These are phyloP conservation scores for Brachionus calyciflorus DNA, from an alignment of 1,140 invertebrate species.

Conservation along the genomic window DNA sequence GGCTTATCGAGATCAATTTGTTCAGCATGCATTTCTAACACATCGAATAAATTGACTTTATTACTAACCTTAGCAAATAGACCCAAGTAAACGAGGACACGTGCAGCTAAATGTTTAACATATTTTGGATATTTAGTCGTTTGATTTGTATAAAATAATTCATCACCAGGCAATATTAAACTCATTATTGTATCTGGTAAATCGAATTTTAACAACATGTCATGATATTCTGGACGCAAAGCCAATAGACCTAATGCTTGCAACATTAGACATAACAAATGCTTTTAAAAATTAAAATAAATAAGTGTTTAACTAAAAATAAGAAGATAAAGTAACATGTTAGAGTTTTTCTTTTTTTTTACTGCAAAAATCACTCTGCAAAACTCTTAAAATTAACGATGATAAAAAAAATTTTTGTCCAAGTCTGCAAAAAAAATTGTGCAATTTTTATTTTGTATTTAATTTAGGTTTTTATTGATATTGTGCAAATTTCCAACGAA, in stretches of 20 bases:
- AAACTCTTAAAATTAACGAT: no score
- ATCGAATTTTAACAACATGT: conserved; percentile 65
- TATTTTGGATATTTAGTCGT: conserved; percentile 70
- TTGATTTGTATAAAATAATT: conserved; percentile 74
- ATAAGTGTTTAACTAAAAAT: not conserved
- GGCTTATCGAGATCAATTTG: conserved; percentile 21
- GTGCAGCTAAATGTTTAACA: conserved; percentile 71
- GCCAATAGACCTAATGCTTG: conserved; percentile 69
- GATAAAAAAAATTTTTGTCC: no score
- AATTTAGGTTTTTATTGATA: no score
- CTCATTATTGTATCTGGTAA: conserved; percentile 69
- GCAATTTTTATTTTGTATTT: no score
- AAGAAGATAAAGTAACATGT: not conserved
- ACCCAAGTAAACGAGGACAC: conserved; percentile 68
- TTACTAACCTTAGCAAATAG: conserved; percentile 63
- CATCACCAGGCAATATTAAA: conserved; percentile 70
- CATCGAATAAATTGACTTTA: conserved; percentile 64
- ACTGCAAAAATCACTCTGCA: no score
- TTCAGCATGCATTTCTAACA: conserved; percentile 38
- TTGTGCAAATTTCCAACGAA: no score
- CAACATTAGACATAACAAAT: conserved; percentile 69
- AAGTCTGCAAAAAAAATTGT: no score
- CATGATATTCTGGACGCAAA: conserved; percentile 65
- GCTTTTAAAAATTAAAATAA: conserved; percentile 64
- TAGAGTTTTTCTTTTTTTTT: not conserved